Evolutionary conservation across 2,113 vertebrate species (phyloP).

Genomic region (Apodemus sylvaticus): DNA sequence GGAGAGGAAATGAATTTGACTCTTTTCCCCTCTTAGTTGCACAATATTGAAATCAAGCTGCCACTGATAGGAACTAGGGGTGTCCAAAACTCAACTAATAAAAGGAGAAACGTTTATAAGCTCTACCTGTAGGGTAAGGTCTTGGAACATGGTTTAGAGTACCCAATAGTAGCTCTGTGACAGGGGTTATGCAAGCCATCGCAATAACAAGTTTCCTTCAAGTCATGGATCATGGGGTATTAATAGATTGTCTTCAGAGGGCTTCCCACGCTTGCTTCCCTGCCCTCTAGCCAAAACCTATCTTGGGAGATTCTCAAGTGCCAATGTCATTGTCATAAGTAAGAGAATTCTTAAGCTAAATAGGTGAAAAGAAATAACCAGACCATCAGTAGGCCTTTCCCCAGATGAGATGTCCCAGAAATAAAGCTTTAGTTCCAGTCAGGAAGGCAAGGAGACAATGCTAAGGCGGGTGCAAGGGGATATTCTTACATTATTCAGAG

Average conservation of each 20-base stretch:
- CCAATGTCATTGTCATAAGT: neutral
- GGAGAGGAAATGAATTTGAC: neutral
- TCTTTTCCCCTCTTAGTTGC: neutral
- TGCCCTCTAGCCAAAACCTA: neutral
- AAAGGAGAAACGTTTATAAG: neutral
- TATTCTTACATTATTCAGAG: neutral
- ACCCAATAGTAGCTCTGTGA: neutral
- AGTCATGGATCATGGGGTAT: neutral
- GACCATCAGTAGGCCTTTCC: no score
- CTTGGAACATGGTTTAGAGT: neutral
- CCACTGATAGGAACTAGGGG: neutral
- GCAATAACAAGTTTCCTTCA: constrained; percentile 8
- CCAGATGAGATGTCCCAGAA: neutral
- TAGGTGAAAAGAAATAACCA: neutral
- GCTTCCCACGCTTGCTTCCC: neutral
- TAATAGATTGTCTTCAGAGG: constrained; percentile 42
- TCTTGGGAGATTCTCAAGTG: neutral
- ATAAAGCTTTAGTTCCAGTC: neutral
- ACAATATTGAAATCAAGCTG: neutral
- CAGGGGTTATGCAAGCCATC: constrained; percentile 22
- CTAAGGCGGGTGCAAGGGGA: neutral
- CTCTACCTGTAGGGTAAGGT: neutral
- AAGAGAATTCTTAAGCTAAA: neutral
- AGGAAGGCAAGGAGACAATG: neutral
- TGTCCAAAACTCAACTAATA: no score